Evolutionary conservation across 2,797 vertebrate genomes (phyloP).

Genomic region (Chrosomus eos): DNA sequence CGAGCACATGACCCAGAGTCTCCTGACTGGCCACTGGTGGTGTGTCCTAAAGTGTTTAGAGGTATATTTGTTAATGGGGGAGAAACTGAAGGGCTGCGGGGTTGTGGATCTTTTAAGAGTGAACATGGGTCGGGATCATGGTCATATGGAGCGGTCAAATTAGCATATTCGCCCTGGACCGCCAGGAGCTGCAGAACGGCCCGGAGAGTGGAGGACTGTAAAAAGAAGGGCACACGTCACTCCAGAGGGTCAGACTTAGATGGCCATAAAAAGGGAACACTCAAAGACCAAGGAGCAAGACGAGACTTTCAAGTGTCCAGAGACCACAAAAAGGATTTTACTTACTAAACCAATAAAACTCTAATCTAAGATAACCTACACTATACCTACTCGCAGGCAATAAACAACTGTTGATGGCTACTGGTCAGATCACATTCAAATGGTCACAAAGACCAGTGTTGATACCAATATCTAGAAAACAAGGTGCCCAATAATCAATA

Average conservation of each 20-base stretch:
- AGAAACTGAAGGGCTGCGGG: neutral
- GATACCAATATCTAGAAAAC: neutral
- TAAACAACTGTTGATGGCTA: neutral
- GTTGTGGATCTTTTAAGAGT: neutral
- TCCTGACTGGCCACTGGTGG: neutral
- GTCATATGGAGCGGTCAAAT: slow-evolving; percentile 51
- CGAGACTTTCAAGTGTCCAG: neutral
- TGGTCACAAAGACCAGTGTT: neutral
- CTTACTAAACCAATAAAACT: neutral
- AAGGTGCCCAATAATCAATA: neutral
- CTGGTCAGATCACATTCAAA: neutral
- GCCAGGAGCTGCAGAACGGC: slow-evolving; percentile 62
- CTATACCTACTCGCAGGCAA: neutral
- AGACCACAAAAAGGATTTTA: neutral
- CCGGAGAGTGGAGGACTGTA: slow-evolving; percentile 54
- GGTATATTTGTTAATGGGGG: neutral
- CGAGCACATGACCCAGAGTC: neutral
- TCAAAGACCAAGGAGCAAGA: neutral
- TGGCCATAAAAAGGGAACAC: slow-evolving; percentile 14
- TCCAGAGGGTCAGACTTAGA: slow-evolving; percentile 26
- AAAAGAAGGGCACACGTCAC: slow-evolving; percentile 54
- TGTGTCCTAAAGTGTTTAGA: neutral
- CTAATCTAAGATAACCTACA: neutral
- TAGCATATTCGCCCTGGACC: slow-evolving; percentile 58
- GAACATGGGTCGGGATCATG: slow-evolving; percentile 16